A percentile compares a stretch with the other conserved stretches of the same genome.
phyloP scores from a whole-genome alignment of 2,888 invertebrate genomes.

The Tupiocoris notatus region DNA sequence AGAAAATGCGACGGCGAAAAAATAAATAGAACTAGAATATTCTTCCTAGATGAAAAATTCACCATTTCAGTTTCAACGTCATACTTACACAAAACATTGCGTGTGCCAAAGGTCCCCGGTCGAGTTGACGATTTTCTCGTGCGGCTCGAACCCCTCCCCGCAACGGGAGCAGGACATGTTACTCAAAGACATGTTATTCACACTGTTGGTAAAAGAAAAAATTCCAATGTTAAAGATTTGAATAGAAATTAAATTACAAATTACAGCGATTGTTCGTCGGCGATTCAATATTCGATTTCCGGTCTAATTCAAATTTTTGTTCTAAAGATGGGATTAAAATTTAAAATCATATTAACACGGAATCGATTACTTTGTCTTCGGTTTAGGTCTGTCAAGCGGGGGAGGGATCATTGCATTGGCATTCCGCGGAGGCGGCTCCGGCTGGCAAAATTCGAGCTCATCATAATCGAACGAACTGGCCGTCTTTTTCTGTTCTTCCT shows the following conservation, averaged over 20 bases:
- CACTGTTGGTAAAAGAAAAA: too few relatives aligned
- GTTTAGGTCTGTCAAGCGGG: constrained; percentile 1
- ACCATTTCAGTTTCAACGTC: background rate
- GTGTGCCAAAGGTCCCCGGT: constrained; percentile 99
- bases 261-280: too few relatives aligned
- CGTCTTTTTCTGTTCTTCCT: constrained; percentile 22
- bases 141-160: constrained; percentile 90
- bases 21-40: background rate
- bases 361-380: constrained; percentile 9
- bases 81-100: constrained; percentile 95
- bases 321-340: too few relatives aligned
- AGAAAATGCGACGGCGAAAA: background rate
- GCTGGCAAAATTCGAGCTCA: constrained; percentile 46
- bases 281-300: too few relatives aligned
- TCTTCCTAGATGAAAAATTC: background rate
- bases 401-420: constrained; percentile 11
- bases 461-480: constrained; percentile 46
- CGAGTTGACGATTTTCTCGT: constrained; percentile 98
- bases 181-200: constrained; percentile 73
- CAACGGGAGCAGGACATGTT: constrained; percentile 95
- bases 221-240: too few relatives aligned
- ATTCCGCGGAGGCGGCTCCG: constrained; percentile 40
- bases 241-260: too few relatives aligned
- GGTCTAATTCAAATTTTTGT: too few relatives aligned
- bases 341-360: too few relatives aligned